Evolutionary conservation across 2,888 invertebrate species (phyloP), one percentile per base, ranked within the genome.

Genomic region (Acronicta alni): DNA sequence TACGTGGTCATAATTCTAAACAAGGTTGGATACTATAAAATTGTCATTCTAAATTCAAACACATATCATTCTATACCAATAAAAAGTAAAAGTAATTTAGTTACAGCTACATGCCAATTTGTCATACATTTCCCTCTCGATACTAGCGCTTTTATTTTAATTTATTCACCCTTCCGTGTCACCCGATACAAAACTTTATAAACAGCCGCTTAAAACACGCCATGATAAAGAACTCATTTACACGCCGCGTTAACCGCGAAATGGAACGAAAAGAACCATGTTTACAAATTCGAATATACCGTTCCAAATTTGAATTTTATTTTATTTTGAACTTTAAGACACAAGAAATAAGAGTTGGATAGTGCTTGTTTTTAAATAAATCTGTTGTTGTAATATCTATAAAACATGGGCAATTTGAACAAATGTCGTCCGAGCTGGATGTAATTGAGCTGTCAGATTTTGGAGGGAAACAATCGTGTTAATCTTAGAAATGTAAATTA

Each of bases 191-290:
- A 89, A 68, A 72, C 72, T 66, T 67, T 83, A 89, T 86, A 90
- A 90, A 92, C 88, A 89, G 78, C 79, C 84, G 83, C 84, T 89
- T 87, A 88, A 91, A 91, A 89, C 88, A 86, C 84, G 85, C 83
- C 79, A 75, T 84, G 89, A 91, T 92, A 94, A 93, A 93, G 92
- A 91, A 93, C 92, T 91, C 89, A 93, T 94, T 94, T 93, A 91
- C 87, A 92, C 93, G 93, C 83, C 79, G 83, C 87, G 88, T 93
- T 93, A 93, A 88, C 89, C 88, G 83, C 89, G 88, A 89, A 93
- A 93, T 91, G 88, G 85, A 81, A 88, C 87, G 89, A 89, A 91
- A 89, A 88, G 84, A 83, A 83, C 82, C 80, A 77, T 77, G 72
- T 76, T 60, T 69, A 80, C 82, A 75, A 82, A 63, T 47, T 70